These are phyloP conservation scores for Gerris lacustris DNA, from an alignment of 2,888 invertebrate genomes.

Conservation along the genomic window DNA sequence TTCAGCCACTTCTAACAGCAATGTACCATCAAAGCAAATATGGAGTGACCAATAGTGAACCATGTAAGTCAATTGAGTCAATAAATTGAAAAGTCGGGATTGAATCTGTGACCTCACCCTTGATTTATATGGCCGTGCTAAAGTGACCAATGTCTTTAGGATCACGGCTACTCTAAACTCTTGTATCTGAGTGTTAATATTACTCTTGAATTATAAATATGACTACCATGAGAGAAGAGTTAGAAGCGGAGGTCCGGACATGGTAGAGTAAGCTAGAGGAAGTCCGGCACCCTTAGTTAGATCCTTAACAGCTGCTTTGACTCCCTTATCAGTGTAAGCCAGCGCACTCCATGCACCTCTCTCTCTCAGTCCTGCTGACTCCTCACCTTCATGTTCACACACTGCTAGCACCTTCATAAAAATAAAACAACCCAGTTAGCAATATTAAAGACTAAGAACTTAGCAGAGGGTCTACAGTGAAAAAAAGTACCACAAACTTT, in stretches of 20 bases:
- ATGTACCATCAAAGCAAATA: too few species aligned
- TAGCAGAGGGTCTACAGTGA: neutral
- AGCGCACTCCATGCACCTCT: slow-evolving; percentile 53
- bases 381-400: slow-evolving; percentile 47
- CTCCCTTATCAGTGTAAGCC: slow-evolving; percentile 44
- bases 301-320: slow-evolving; percentile 44
- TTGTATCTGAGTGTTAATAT: too few species aligned
- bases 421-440: slow-evolving; percentile 6
- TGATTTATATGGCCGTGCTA: too few species aligned
- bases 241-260: slow-evolving; percentile 46
- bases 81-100: too few species aligned
- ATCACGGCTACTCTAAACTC: too few species aligned
- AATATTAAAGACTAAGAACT: neutral
- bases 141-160: too few species aligned
- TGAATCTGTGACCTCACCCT: too few species aligned
- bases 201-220: neutral
- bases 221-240: slow-evolving; percentile 22
- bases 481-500: neutral
- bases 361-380: slow-evolving; percentile 44
- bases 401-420: slow-evolving; percentile 50
- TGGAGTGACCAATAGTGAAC: too few species aligned
- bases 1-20: too few species aligned
- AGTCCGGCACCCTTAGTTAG: slow-evolving; percentile 48
- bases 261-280: slow-evolving; percentile 51
- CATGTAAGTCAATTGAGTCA: too few species aligned